phyloP scores from a whole-genome alignment of 2,113 vertebrate genomes.

The Notechis scutatus region DNA sequence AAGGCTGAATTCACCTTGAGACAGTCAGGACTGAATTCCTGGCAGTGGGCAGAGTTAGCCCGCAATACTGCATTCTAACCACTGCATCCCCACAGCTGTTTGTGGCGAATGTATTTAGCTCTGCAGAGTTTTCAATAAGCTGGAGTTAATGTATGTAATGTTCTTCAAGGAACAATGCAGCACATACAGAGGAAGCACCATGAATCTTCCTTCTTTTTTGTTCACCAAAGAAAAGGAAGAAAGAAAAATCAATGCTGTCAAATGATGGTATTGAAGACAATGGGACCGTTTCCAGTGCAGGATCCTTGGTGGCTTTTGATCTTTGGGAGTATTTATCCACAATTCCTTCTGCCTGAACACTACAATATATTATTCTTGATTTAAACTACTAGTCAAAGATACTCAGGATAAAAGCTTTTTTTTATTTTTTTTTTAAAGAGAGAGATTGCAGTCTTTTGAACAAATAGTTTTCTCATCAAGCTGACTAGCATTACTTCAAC shows the following conservation, averaged over 20 bases:
- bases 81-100: background rate
- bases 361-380: conserved; percentile 23
- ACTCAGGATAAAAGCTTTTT: conserved; percentile 37
- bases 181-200: background rate
- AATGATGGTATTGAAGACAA: background rate
- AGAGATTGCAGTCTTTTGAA: conserved; percentile 9
- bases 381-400: conserved; percentile 18
- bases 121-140: background rate
- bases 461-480: background rate
- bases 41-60: background rate
- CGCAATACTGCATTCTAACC: background rate
- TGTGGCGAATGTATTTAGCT: background rate
- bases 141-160: background rate
- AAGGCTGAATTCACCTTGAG: background rate
- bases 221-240: background rate
- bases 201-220: background rate
- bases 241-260: background rate
- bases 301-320: background rate
- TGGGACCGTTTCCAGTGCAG: background rate
- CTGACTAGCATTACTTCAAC: background rate
- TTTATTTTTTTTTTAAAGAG: conserved; percentile 11
- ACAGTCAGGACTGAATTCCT: background rate
- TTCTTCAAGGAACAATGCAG: background rate
- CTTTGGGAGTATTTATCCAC: background rate
- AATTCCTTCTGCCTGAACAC: conserved; percentile 2